Conservation (phyloP, 2,888 invertebrate genomes). For the Sipha maydis region DNA sequence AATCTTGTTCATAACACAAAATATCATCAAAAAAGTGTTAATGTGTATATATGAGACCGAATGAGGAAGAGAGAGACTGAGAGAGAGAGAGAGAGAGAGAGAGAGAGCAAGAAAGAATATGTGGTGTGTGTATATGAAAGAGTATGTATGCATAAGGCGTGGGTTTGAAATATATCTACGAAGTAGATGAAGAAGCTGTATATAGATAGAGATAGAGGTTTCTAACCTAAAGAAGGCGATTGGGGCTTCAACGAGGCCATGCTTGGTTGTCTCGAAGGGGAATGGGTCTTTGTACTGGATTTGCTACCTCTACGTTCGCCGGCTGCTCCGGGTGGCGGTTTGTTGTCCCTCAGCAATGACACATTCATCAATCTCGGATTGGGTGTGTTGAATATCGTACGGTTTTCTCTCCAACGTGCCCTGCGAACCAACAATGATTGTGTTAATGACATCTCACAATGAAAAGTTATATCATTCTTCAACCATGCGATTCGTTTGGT, state of each 20-base stretch:
- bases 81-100: too few species aligned
- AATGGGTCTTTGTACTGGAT: slow-evolving; percentile 76
- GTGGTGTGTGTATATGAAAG: background rate
- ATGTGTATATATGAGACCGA: too few species aligned
- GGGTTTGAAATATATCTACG: slow-evolving; percentile 23
- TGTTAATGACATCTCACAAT: background rate
- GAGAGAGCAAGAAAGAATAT: background rate
- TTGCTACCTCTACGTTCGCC: slow-evolving; percentile 80
- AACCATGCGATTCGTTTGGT: too few species aligned
- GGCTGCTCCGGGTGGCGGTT: slow-evolving; percentile 76
- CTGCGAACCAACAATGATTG: slow-evolving; percentile 70
- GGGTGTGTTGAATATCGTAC: slow-evolving; percentile 93
- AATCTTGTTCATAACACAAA: too few species aligned
- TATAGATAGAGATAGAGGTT: slow-evolving; percentile 61
- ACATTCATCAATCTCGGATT: slow-evolving; percentile 94
- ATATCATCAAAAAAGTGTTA: too few species aligned
- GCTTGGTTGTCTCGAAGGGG: slow-evolving; percentile 85
- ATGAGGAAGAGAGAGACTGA: too few species aligned
- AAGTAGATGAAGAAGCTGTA: slow-evolving; percentile 55
- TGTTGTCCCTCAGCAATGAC: slow-evolving; percentile 82
- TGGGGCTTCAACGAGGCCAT: slow-evolving; percentile 85
- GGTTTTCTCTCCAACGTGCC: slow-evolving; percentile 90
- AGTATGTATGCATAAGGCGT: background rate
- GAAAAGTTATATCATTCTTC: too few species aligned
- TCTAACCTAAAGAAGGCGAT: slow-evolving; percentile 72